Evolutionary conservation across 2,888 invertebrate species (phyloP), one percentile per base, ranked within the genome.

Genomic region (Orthosia gracilis): DNA sequence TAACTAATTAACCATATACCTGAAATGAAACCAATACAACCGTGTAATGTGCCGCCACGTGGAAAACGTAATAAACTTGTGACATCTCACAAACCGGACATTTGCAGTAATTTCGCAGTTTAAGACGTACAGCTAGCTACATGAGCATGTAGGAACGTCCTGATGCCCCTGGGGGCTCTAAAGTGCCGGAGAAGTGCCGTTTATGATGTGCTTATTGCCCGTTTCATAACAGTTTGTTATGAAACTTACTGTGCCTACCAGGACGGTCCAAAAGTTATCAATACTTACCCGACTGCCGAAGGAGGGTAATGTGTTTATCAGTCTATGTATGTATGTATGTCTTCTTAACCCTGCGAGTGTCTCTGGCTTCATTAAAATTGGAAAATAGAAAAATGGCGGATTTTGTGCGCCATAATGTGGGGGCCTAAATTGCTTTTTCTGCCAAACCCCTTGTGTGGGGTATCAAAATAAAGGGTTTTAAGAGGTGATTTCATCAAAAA

Each of bases 91-190:
- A 52, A 64, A 31, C 26, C 57, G 49, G 50, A 69, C 40, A 61
- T 63, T 62, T 69, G 23, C 17, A 64, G 26, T 74, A 69, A 74
- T 66, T 49, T 66, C 62, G 21, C 18, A 74, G 26, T 79, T 78
- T 63, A 78, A 57, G 57, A 62, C 40, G 3, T 31, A 62, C 73
- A 0, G 58, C 64, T 17, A 0, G 58, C 64, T 17, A 68, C 65
- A 69, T 50, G 47, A 45, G 47, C 49, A 15, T 57, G 18, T 21
- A 47, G 54, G 58, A 21, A 50, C 55, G 55, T 45, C 52, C 23
- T 18, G 47, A 49, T 21, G 78, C n/a, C 67, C 47, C 74, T 21
- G 31, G 54, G n/a, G 58, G 31, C 58, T 55, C 64, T 65, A 47
- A 31, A 64, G n/a, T 67, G 64, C 49, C 26, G 47, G 21, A 57